Evolutionary conservation across 2,113 vertebrate genomes (phyloP), one percentile per base, ranked within the genome.

Genomic region (Labeo catla): DNA sequence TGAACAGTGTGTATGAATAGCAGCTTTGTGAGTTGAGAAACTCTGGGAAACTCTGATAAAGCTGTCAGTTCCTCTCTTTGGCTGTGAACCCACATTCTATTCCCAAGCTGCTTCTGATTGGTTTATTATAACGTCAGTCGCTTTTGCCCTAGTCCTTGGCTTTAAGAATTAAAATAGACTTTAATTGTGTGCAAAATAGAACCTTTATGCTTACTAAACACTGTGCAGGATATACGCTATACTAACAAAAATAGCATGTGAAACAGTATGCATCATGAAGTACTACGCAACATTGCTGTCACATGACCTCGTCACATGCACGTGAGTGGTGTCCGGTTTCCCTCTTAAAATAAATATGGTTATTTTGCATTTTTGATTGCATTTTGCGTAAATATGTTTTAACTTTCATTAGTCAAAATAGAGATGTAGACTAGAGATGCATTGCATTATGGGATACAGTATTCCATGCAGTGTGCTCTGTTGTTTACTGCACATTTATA

Each of bases 1-100:
- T 80, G 77, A 63, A 80, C 43, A 23, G 2, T 43, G 23, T 61
- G 54, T n/a, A 80, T 80, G 77, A 80, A 80, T 63, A 80, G 77
- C 57, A 61, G 54, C 77, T 45, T 80, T 80, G 77, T 80, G 76
- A n/a, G 34, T 23, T 9, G 8, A 59, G 52, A 12, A 43, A 63
- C 19, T 80, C 19, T 79, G 52, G 52, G 16, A 79, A 79, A 23
- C 70, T 21, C 19, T 61, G 54, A 80, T 80, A 80, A 80, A 80
- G 77, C 54, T 63, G 19, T 45, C 19, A 43, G 77, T 80, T 61
- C 21, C 11, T 80, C 36, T 63, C 39, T 23, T 43, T 80, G 34
- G 6, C 39, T 23, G 19, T 80, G 54, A 61, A 45, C 76, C 3
- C 54, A 61, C 77, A 3, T 45, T 80, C 54, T 59, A 8, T n/a